Percentiles rank a stretch among this genome's conserved stretches.
Conservation (phyloP, 2,113 vertebrate species). For the Indri indri region DNA sequence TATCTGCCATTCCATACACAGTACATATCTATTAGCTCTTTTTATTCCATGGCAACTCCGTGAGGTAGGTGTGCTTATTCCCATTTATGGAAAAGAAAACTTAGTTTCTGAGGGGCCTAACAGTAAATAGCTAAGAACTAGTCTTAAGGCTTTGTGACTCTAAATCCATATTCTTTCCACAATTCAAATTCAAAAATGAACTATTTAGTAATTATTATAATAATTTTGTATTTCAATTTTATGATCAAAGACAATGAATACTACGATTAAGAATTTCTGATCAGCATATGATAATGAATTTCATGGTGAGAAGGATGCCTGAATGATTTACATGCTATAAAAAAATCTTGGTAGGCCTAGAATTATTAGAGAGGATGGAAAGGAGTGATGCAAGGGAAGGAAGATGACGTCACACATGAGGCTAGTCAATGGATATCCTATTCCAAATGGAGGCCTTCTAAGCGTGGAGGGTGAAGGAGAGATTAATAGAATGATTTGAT, state of each 20-base stretch:
- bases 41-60: neutral
- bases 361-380: neutral
- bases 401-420: neutral
- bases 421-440: neutral
- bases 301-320: neutral
- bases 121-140: neutral
- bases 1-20: neutral
- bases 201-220: neutral
- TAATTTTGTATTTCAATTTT: conserved; percentile 7
- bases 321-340: neutral
- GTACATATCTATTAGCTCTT: neutral
- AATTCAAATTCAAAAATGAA: neutral
- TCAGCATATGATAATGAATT: neutral
- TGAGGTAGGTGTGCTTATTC: neutral
- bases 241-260: neutral
- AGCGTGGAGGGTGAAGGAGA: neutral
- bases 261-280: neutral
- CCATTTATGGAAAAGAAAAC: neutral
- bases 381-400: neutral
- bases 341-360: neutral
- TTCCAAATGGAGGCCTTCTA: neutral
- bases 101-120: neutral
- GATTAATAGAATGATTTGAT: neutral
- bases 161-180: neutral
- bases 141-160: neutral